Evolutionary conservation across 2,113 vertebrate species (phyloP).

Genomic region (Brachyhypopomus occidentalis): DNA sequence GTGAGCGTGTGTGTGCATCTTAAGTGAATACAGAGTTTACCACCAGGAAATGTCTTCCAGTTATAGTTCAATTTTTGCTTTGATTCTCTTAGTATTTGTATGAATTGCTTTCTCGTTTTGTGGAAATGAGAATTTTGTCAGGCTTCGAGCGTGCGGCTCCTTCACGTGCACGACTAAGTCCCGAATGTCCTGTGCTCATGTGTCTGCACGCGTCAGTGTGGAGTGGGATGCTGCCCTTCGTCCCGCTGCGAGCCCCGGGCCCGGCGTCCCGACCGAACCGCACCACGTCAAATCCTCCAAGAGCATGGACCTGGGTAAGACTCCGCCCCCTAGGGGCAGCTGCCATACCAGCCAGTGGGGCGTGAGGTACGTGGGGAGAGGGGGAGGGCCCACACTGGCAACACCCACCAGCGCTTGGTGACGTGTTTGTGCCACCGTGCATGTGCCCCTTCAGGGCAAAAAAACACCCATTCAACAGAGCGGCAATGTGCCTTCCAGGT

Average conservation of each 20-base stretch:
- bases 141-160: no score
- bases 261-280: slow-evolving; percentile 74
- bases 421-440: background rate
- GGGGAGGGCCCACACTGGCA: background rate
- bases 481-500: no score
- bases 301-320: slow-evolving; percentile 98
- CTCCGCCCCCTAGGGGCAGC: background rate
- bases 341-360: background rate
- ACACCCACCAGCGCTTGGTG: background rate
- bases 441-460: background rate
- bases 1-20: no score
- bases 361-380: background rate
- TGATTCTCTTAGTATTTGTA: background rate
- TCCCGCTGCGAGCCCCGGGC: slow-evolving; percentile 44
- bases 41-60: no score
- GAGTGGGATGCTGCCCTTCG: slow-evolving; percentile 33
- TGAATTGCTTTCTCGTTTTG: background rate
- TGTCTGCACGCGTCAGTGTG: slow-evolving; percentile 11
- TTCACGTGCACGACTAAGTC: background rate
- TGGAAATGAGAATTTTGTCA: background rate
- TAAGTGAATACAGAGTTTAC: no score
- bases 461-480: background rate
- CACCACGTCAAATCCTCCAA: slow-evolving; percentile 92
- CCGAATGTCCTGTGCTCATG: background rate
- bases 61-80: background rate